Evolutionary conservation across 2,113 vertebrate species (phyloP), one percentile per base, ranked within the genome.

Genomic region (Tylochromis polylepis): DNA sequence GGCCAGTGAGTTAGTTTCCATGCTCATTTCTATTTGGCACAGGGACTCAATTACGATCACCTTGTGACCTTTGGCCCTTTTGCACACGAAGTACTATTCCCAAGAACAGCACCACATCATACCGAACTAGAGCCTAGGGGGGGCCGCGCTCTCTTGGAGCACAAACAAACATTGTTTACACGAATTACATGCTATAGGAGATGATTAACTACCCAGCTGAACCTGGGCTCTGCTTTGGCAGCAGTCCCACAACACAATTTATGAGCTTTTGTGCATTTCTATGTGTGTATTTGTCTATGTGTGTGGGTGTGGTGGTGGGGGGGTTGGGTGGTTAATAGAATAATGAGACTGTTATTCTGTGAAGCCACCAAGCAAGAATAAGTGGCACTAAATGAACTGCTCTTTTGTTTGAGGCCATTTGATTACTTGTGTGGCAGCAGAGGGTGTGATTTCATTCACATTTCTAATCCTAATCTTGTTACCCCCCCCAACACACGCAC

Each of bases 191-290:
- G 91, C 84, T 93, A 87, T 83, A 88, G 92, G 62, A 94, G 89
- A 95, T 93, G 93, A 95, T 94, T 93, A 94, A 94, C 86, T 92
- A 94, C 82, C 89, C 57, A 89, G 88, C 92, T 92, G 93, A 94
- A 91, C 90, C 87, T 77, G 2, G 72, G 83, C 87, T 82, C 83
- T 0, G 7, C 53, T 89, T 90, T 91, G 87, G 91, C 92, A 88
- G 83, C 59, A 6, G 88, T 91, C 91, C 90, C 88, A 81, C 85
- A 87, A 24, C 85, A 83, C 88, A 83, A 92, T 89, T 89, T 90
- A 93, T 94, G 87, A 89, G 88, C 49, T 75, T 89, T 90, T 88
- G 62, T 91, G 87, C 55, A 31, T 84, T 72, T 87, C 78, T 34
- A 57, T 75, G 60, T 24, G 24, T 84, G 77, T 80, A 65, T 72